Conservation (phyloP, 1,140 invertebrate species). For the Drosophila obscura region DNA sequence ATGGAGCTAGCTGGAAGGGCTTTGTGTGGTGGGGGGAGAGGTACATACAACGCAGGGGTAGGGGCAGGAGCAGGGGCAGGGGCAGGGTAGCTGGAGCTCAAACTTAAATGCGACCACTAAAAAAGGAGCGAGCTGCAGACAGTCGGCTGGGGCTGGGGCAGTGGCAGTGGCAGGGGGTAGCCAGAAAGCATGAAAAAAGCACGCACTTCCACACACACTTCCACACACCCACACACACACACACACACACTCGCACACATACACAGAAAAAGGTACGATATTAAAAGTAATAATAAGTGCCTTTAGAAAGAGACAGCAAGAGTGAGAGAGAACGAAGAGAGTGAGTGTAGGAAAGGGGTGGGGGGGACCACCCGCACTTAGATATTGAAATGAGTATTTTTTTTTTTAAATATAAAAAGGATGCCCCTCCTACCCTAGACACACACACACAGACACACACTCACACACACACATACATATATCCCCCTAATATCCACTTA, state of each 20-base stretch:
- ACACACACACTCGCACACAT: conserved; percentile 13
- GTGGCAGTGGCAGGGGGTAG: background rate
- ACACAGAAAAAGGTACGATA: conserved; percentile 52
- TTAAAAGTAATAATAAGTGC: conserved; percentile 83
- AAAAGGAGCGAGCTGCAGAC: conserved; percentile 32
- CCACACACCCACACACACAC: conserved; percentile 8
- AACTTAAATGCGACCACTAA: conserved; percentile 64
- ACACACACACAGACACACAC: conserved; percentile 42
- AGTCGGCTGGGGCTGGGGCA: conserved; percentile 12
- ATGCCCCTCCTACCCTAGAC: conserved; percentile 47
- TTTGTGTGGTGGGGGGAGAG: background rate
- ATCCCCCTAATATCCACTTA: conserved; percentile 68
- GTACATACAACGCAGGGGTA: conserved; percentile 11
- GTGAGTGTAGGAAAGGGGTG: background rate
- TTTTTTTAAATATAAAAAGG: conserved; percentile 77
- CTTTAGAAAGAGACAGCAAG: conserved; percentile 30
- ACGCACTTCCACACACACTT: conserved; percentile 34
- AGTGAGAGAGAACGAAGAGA: background rate
- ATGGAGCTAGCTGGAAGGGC: background rate
- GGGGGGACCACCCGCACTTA: conserved; percentile 58
- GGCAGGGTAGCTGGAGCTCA: no score
- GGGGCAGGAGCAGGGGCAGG: background rate
- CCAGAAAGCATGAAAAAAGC: conserved; percentile 49
- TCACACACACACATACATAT: conserved; percentile 37
- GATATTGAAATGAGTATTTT: conserved; percentile 79